Base-by-base conservation (phyloP, 92 coral and sea anemone genomes). In the Metridium senile region DNA sequence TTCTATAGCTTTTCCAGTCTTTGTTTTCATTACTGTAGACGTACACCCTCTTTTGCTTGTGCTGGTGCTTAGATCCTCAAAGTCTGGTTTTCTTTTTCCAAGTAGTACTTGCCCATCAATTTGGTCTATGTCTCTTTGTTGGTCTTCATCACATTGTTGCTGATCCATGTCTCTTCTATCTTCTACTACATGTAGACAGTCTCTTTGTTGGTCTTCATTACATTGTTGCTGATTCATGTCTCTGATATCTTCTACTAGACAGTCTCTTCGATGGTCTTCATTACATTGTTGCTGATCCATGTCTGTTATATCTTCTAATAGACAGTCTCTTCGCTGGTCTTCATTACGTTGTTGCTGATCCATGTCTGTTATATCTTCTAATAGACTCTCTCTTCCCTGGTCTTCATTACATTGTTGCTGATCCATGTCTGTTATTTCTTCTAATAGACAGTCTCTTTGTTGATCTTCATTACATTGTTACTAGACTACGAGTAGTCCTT, bases 1-100 rank as follows among this genome's bases (percentile, higher is more conserved):
- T 26, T 68, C 32, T 16, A 85, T 9, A 28, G 85, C 85, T 73
- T 74, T 79, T 26, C 80, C 77, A 57, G 81, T 79, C 62, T 80
- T 85, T 10, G 82, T 26, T 43, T 75, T 59, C 23, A 73, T 66
- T 18, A 22, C 23, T 61, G 4, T 61, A 20, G 6, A 13, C 4
- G 30, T 22, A 26, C 66, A 61, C 6, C 8, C 22, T 29, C 22
- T 61, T 61, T 61, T 61, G 33, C 31, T 61, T 61, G 8, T 26
- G 33, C 33, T 61, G 66, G 4, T 61, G 33, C 2, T 61, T 21
- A 7, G 31, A 7, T 61, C 66, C 8, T 8, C 33, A 23, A 7
- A 3, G 20, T 20, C 17, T 10, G 6, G 1, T 10, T 61, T 27
- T 27, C 66, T 61, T 61, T 39, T 39, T 6, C 49, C 13, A n/a